A percentile compares a stretch with the other conserved stretches of the same genome.
phyloP scores from a whole-genome alignment of 2,797 vertebrate genomes.

The Falco naumanni region DNA sequence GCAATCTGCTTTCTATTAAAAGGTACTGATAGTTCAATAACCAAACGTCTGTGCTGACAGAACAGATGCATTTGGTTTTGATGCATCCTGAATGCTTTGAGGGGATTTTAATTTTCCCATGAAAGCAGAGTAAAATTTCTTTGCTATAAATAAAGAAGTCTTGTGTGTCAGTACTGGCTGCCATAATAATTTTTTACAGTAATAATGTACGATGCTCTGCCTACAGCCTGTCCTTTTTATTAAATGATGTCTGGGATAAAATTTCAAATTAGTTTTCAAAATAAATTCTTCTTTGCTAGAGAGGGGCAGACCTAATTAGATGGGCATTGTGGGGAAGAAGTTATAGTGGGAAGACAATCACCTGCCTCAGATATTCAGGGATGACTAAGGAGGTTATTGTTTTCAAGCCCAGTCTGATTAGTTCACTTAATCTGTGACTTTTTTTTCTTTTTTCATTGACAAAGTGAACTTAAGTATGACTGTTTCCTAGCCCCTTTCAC shows the following conservation, averaged over 20 bases:
- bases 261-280: background rate
- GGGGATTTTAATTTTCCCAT: background rate
- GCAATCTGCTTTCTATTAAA: background rate
- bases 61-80: background rate
- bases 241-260: background rate
- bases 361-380: background rate
- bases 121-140: background rate
- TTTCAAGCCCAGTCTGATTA: background rate
- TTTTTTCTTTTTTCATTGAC: background rate
- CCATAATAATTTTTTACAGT: background rate
- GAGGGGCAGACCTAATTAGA: background rate
- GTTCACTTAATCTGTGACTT: background rate
- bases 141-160: background rate
- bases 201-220: background rate
- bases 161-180: background rate
- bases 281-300: background rate
- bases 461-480: background rate
- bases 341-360: background rate
- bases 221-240: background rate
- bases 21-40: background rate
- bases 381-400: background rate
- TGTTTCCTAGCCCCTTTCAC: background rate
- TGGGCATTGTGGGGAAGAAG: background rate
- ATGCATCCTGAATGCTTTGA: background rate
- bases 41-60: background rate